phyloP scores from a whole-genome alignment of 2,888 invertebrate genomes.

The Plagodis dolabraria region DNA sequence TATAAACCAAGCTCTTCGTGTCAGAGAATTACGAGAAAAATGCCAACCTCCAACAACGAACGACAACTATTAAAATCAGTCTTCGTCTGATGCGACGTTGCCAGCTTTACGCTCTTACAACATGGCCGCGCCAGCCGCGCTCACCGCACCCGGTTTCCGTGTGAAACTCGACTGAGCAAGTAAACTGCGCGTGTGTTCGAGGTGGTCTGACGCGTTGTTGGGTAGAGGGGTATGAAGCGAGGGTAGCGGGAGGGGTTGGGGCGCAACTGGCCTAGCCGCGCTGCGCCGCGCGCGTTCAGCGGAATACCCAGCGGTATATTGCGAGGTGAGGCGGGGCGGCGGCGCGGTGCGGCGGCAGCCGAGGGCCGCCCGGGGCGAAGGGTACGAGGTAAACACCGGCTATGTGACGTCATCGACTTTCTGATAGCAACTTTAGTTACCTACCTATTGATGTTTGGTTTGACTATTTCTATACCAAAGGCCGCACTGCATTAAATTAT shows the following conservation, averaged over 20 bases:
- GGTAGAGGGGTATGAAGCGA: slow-evolving; percentile 39
- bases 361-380: slow-evolving; percentile 38
- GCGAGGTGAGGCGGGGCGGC: slow-evolving; percentile 32
- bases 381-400: slow-evolving; percentile 66
- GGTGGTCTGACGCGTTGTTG: slow-evolving; percentile 52
- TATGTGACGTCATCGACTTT: slow-evolving; percentile 79
- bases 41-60: neutral
- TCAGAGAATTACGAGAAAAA: too few relatives aligned
- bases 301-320: slow-evolving; percentile 45
- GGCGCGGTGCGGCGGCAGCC: too few relatives aligned
- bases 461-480: slow-evolving; percentile 1
- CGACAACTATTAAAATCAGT: slow-evolving; percentile 71
- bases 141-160: slow-evolving; percentile 82
- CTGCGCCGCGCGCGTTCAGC: slow-evolving; percentile 38
- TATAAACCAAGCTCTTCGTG: too few relatives aligned
- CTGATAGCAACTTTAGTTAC: slow-evolving; percentile 55
- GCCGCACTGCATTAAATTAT: neutral
- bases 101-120: slow-evolving; percentile 79
- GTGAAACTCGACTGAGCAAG: slow-evolving; percentile 76
- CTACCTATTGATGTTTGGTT: neutral
- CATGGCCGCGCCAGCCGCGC: slow-evolving; percentile 68
- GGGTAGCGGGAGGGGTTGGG: slow-evolving; percentile 40
- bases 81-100: slow-evolving; percentile 84
- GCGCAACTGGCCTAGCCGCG: slow-evolving; percentile 39
- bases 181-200: slow-evolving; percentile 68